phyloP scores from a whole-genome alignment of 1,140 invertebrate species.

The Drosophila guanche region DNA sequence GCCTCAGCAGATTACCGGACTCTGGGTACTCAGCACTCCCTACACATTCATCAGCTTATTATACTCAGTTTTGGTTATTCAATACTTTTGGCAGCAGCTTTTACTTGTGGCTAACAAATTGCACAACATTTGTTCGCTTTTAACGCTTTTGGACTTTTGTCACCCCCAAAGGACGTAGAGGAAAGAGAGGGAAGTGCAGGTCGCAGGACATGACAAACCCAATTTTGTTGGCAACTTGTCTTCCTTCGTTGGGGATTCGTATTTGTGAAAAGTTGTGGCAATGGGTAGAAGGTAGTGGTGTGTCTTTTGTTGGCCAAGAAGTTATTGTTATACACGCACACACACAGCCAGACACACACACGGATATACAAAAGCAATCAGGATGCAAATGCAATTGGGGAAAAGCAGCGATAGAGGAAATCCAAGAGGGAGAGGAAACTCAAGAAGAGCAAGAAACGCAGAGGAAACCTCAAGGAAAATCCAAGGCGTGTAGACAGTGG shows the following conservation, averaged over 20 bases:
- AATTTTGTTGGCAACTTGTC: constrained; percentile 58
- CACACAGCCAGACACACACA: not conserved
- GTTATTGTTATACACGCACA: constrained; percentile 35
- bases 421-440: not conserved
- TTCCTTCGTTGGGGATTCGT: constrained; percentile 20
- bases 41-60: constrained; percentile 6
- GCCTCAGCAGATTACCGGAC: no score
- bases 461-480: no score
- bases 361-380: constrained; percentile 52
- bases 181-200: no score
- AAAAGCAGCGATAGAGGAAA: constrained; percentile 17
- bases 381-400: constrained; percentile 68
- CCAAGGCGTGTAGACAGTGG: no score
- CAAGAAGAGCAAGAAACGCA: not conserved
- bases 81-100: constrained; percentile 44
- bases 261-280: no score
- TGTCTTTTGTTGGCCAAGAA: constrained; percentile 48
- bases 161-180: not conserved
- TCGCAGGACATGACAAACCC: constrained; percentile 15
- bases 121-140: constrained; percentile 59
- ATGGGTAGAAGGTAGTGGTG: constrained; percentile 18
- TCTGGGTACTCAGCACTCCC: constrained; percentile 1
- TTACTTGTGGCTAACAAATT: constrained; percentile 63
- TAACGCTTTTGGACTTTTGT: constrained; percentile 30
- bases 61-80: constrained; percentile 39